phyloP scores from a whole-genome alignment of 2,888 invertebrate genomes.

The Carabus problematicus region DNA sequence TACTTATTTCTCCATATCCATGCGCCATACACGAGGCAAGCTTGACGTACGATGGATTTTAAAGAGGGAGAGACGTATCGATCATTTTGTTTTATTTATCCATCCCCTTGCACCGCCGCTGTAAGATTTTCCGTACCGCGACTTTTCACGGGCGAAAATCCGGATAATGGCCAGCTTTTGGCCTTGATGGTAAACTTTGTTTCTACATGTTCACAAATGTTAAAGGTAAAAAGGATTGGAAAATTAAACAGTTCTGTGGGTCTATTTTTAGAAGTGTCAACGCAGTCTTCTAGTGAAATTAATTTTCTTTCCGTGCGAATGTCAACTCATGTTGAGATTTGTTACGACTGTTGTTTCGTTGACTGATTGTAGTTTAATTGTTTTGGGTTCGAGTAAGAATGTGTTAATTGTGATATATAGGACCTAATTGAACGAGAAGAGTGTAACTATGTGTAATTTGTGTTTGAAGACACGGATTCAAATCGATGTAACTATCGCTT shows the following conservation, averaged over 20 bases:
- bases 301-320: too few species aligned
- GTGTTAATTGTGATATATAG: too few species aligned
- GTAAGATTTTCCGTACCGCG: not conserved
- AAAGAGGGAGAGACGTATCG: constrained; percentile 44
- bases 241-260: not conserved
- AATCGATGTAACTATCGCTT: too few species aligned
- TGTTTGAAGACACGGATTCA: too few species aligned
- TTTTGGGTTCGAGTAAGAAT: too few species aligned
- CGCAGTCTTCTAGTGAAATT: not conserved
- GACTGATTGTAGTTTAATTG: too few species aligned
- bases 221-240: not conserved
- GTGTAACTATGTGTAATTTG: too few species aligned
- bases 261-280: constrained; percentile 7
- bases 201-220: not conserved
- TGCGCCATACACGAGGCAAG: constrained; percentile 24
- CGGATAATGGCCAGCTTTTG: constrained; percentile 21
- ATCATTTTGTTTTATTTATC: constrained; percentile 45
- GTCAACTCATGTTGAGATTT: too few species aligned
- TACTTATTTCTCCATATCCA: constrained; percentile 27
- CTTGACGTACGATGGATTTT: constrained; percentile 24
- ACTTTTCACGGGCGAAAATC: constrained; percentile 31
- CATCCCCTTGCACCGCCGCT: constrained; percentile 16
- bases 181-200: constrained; percentile 24
- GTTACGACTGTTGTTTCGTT: too few species aligned
- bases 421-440: too few species aligned